Base-by-base conservation (phyloP, 2,797 vertebrate species). In the Anguilla obscura region DNA sequence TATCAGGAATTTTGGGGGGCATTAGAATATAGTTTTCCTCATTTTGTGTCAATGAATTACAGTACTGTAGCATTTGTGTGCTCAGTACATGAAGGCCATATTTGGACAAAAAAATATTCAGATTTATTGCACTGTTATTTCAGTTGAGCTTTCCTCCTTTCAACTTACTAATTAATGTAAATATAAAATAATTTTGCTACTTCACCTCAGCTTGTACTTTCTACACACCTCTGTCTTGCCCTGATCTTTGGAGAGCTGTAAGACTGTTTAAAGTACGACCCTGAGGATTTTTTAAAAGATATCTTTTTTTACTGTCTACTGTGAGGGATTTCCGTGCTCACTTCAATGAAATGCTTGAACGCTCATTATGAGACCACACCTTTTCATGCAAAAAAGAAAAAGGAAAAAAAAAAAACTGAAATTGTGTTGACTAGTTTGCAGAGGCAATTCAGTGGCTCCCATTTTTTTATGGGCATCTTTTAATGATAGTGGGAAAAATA, bases 101-200 rank as follows among this genome's bases (percentile, higher is more conserved):
- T 27, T 54, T n/a, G 27, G 50, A n/a, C 6, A 52, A 52, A 52
- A 56, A 82, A 84, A 18, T 3, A 54, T 54, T 45, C 5, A 56
- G 80, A 71, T 88, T 45, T 71, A 88, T 79, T 88, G 71, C 87
- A 88, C 87, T 85, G 36, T n/a, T 85, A n/a, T 52, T 66, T 36
- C 1, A 30, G 33, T 56, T 58, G 52, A 85, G 33, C n/a, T 85
- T 69, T 85, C 83, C 60, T 84, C 83, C 58, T 76, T 76, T 84
- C 27, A 6, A 18, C 8, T 71, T 74, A 24, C 45, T 36, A n/a
- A 33, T 76, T 76, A 33, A 86, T 36, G 71, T 54, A n/a, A 86
- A 86, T 58, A n/a, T 74, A 48, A 60, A 21, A 84, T 8, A 21
- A 45, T 36, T 74, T 30, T 33, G 12, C 10, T 74, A 12, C 66